Evolutionary conservation across 1,140 invertebrate species (phyloP).

Genomic region (Drosophila micromelanica): DNA sequence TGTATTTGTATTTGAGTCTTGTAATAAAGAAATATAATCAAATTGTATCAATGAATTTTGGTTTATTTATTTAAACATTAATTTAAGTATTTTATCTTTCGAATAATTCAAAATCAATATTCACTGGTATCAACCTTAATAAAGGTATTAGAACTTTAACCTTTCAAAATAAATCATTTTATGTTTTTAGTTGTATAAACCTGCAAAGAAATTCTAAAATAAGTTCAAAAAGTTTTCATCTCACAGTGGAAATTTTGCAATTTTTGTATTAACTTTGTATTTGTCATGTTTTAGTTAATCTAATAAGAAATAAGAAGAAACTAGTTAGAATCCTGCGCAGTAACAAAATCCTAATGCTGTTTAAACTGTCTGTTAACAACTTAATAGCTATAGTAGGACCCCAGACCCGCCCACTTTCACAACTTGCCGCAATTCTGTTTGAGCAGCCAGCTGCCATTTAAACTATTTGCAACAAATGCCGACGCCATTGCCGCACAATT

Average conservation of each 20-base stretch:
- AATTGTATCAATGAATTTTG: no score
- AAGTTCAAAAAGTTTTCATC: conserved; percentile 12
- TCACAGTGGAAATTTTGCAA: neutral
- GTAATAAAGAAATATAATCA: no score
- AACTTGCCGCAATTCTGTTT: neutral
- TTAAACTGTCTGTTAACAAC: conserved; percentile 34
- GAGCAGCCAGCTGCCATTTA: conserved; percentile 22
- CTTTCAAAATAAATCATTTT: neutral
- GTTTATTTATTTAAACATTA: no score
- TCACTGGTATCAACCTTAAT: neutral
- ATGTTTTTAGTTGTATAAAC: neutral
- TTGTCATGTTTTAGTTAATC: neutral
- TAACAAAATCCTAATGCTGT: conserved; percentile 7
- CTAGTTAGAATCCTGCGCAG: neutral
- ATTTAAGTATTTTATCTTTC: no score
- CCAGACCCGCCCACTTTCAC: no score
- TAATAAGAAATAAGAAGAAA: conserved; percentile 4
- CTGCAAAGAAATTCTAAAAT: neutral
- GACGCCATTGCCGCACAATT: conserved; percentile 49
- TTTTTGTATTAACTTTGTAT: neutral
- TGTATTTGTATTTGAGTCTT: no score
- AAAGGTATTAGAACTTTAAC: neutral
- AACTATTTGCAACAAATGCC: conserved; percentile 50
- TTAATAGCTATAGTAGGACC: conserved; percentile 14
- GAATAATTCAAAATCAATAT: no score